Evolutionary conservation across 1,140 invertebrate species (phyloP).

Genomic region (Sinella curviseta): DNA sequence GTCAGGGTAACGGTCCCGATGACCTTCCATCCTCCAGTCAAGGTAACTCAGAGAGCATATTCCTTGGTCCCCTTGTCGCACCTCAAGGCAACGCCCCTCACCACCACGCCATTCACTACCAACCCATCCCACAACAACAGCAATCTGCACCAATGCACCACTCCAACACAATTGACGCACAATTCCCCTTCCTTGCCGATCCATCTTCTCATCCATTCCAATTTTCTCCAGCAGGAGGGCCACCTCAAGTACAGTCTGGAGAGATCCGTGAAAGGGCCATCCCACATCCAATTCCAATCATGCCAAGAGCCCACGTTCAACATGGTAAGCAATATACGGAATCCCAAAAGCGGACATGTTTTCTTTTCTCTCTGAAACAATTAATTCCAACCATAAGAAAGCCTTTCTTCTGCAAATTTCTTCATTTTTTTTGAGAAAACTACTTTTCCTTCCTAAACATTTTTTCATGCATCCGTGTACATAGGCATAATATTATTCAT

Average conservation of each 20-base stretch:
- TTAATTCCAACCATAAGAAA: too few relatives aligned
- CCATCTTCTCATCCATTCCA: conserved; percentile 12
- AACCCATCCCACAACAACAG: not conserved
- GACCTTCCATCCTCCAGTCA: not conserved
- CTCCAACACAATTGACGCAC: not conserved
- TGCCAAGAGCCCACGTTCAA: conserved; percentile 41
- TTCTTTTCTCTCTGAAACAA: too few relatives aligned
- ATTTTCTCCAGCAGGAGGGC: conserved; percentile 20
- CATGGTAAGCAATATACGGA: conserved; percentile 32
- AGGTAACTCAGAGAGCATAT: not conserved
- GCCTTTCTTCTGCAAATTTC: too few relatives aligned
- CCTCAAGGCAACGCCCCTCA: not conserved
- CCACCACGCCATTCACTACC: not conserved
- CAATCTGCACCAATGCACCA: not conserved
- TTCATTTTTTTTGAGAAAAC: not conserved
- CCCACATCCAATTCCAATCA: conserved; percentile 44
- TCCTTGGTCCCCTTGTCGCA: not conserved
- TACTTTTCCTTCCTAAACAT: too few relatives aligned
- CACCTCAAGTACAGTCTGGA: conserved; percentile 21
- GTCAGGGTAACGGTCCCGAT: not conserved
- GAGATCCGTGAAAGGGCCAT: conserved; percentile 45
- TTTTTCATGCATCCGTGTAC: too few relatives aligned
- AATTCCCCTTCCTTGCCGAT: conserved; percentile 4
- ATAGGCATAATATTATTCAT: too few relatives aligned
- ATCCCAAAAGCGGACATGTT: not conserved